These are phyloP conservation scores for Kryphioiulus occultus DNA, from an alignment of 2,888 invertebrate species.

Conservation along the genomic window DNA sequence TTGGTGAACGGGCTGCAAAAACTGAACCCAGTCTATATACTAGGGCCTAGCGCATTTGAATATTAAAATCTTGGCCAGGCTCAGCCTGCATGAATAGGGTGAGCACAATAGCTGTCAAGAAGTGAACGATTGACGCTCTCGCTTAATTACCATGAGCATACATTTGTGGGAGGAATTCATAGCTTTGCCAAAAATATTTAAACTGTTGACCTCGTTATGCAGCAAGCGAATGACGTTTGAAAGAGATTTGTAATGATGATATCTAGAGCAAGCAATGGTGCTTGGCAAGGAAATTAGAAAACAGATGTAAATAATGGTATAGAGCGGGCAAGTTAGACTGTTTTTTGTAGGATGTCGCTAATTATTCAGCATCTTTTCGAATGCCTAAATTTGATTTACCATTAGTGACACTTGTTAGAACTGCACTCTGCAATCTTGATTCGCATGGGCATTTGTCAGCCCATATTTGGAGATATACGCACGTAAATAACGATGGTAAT, in stretches of 20 bases:
- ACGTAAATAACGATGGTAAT: not conserved
- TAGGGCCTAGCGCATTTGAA: not conserved
- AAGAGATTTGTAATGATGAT: not conserved
- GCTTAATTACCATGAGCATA: not conserved
- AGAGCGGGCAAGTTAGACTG: too few relatives aligned
- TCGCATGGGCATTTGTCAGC: too few relatives aligned
- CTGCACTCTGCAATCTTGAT: too few relatives aligned
- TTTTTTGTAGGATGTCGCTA: too few relatives aligned
- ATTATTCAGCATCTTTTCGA: too few relatives aligned
- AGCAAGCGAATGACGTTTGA: not conserved
- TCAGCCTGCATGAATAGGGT: not conserved
- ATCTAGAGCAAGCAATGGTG: not conserved
- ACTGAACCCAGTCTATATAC: not conserved
- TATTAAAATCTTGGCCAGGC: not conserved
- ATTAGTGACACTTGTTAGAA: too few relatives aligned
- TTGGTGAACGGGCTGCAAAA: not conserved
- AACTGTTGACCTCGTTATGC: not conserved
- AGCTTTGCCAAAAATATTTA: not conserved
- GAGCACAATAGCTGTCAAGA: not conserved
- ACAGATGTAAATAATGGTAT: not conserved
- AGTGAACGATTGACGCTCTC: not conserved
- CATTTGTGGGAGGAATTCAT: not conserved
- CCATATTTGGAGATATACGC: not conserved
- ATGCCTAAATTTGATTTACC: too few relatives aligned
- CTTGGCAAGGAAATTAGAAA: not conserved